Percentiles rank a stretch among this genome's conserved stretches.
Evolutionary conservation across 1,140 invertebrate genomes (phyloP).

Genomic region (Drosophila cardini): DNA sequence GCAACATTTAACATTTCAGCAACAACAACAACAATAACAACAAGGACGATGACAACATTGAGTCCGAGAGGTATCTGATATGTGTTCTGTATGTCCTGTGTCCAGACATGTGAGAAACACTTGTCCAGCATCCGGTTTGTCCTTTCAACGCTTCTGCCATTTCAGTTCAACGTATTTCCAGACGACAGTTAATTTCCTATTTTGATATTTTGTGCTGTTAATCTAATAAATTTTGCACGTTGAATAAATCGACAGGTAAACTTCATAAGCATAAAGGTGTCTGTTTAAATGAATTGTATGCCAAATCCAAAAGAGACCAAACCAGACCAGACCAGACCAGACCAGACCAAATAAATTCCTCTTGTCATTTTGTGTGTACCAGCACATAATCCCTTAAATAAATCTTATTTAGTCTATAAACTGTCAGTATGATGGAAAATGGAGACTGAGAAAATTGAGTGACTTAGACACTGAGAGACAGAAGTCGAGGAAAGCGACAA

Average conservation of each 20-base stretch:
- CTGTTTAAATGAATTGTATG: constrained; percentile 35
- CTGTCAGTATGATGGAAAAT: constrained; percentile 24
- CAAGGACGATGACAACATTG: not conserved
- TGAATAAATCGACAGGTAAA: constrained; percentile 54
- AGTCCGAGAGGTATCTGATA: not conserved
- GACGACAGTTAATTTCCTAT: constrained; percentile 83
- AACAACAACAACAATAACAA: constrained; percentile 7
- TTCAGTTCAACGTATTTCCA: constrained; percentile 41
- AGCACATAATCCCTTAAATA: constrained; percentile 68
- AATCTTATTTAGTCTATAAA: constrained; percentile 76
- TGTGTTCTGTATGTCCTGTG: not conserved
- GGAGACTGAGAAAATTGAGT: not conserved
- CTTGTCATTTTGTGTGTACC: not conserved
- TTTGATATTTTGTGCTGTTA: constrained; percentile 77
- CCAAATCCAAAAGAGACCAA: not conserved
- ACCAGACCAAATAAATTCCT: not conserved
- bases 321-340: too few relatives aligned
- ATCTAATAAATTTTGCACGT: constrained; percentile 78
- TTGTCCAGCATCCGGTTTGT: constrained; percentile 35
- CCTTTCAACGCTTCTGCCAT: not conserved
- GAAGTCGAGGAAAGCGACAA: not conserved
- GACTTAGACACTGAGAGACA: too few relatives aligned
- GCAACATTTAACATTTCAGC: constrained; percentile 22
- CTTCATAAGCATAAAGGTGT: too few relatives aligned
- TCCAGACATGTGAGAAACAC: constrained; percentile 39